A percentile compares a stretch with the other conserved stretches of the same genome.
Evolutionary conservation across 2,113 vertebrate genomes (phyloP).

Genomic region (Brachyistius frenatus): DNA sequence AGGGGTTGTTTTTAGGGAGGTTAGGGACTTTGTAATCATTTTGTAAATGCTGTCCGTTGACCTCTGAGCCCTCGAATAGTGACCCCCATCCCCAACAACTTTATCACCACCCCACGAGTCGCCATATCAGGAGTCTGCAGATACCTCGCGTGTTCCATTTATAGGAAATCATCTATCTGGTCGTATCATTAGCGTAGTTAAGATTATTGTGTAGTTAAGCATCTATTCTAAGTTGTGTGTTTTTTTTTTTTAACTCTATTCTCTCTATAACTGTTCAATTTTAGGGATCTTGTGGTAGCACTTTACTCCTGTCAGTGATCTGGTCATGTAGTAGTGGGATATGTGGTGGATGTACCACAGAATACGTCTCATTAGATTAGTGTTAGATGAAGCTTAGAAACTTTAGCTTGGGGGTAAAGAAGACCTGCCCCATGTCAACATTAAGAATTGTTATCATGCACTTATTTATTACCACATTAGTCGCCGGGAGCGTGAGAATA

Average conservation of each 20-base stretch:
- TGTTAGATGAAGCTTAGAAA: slow-evolving; percentile 15
- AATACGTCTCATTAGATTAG: slow-evolving; percentile 22
- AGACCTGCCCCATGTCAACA: not conserved
- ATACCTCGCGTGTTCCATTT: slow-evolving; percentile 44
- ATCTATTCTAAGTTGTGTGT: slow-evolving; percentile 11
- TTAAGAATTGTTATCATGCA: slow-evolving; percentile 10
- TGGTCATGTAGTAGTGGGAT: not conserved
- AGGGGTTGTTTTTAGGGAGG: slow-evolving; percentile 49
- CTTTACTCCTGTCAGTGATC: slow-evolving; percentile 49
- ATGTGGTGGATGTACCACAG: not conserved
- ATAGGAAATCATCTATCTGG: not conserved
- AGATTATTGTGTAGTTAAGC: slow-evolving; percentile 27
- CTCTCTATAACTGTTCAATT: slow-evolving; percentile 30
- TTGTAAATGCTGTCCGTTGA: slow-evolving; percentile 57
- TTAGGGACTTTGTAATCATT: slow-evolving; percentile 44
- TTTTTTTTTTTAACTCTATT: slow-evolving; percentile 21
- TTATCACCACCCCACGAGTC: slow-evolving; percentile 21
- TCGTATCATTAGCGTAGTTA: slow-evolving; percentile 7
- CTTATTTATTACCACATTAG: not conserved
- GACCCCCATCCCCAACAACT: slow-evolving; percentile 32
- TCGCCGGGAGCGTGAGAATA: not conserved
- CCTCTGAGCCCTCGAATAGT: slow-evolving; percentile 50
- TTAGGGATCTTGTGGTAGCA: slow-evolving; percentile 36
- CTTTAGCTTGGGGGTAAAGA: not conserved
- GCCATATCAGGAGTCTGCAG: slow-evolving; percentile 3